Conservation (phyloP, 1,140 invertebrate species). For the Nasonia longicornis region DNA sequence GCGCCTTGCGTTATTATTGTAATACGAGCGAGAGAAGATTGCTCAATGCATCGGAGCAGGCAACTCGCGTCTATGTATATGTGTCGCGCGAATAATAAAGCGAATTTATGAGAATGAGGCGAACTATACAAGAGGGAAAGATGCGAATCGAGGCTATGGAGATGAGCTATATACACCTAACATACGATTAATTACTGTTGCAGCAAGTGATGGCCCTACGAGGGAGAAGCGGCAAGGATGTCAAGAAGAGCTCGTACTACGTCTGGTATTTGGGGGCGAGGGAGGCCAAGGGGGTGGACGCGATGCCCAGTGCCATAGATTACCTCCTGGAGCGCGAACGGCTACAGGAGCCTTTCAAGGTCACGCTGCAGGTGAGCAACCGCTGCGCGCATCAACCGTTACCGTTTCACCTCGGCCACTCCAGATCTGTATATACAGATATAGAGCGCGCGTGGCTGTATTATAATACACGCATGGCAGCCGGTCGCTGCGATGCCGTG, state of each 20-base stretch:
- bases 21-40: not conserved
- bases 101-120: slow-evolving; percentile 35
- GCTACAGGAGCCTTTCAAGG: slow-evolving; percentile 91
- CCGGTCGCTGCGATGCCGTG: not conserved
- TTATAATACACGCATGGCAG: not conserved
- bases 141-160: not conserved
- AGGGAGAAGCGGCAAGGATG: slow-evolving; percentile 82
- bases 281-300: slow-evolving; percentile 83
- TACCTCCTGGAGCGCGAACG: slow-evolving; percentile 86
- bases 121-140: not conserved
- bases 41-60: slow-evolving; percentile 9
- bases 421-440: not conserved
- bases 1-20: slow-evolving; percentile 24
- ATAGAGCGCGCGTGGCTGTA: not conserved
- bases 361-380: slow-evolving; percentile 76
- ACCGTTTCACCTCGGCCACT: slow-evolving; percentile 3
- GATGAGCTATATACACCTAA: not conserved
- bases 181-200: slow-evolving; percentile 46
- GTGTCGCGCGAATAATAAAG: not conserved
- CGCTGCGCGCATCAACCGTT: slow-evolving; percentile 29
- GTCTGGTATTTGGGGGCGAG: slow-evolving; percentile 98
- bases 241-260: slow-evolving; percentile 97
- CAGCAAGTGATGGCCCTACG: slow-evolving; percentile 68
- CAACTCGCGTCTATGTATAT: not conserved
- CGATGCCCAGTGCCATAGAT: slow-evolving; percentile 85